Evolutionary conservation across 2,113 vertebrate genomes (phyloP).

Genomic region (Diphyllodes magnificus): DNA sequence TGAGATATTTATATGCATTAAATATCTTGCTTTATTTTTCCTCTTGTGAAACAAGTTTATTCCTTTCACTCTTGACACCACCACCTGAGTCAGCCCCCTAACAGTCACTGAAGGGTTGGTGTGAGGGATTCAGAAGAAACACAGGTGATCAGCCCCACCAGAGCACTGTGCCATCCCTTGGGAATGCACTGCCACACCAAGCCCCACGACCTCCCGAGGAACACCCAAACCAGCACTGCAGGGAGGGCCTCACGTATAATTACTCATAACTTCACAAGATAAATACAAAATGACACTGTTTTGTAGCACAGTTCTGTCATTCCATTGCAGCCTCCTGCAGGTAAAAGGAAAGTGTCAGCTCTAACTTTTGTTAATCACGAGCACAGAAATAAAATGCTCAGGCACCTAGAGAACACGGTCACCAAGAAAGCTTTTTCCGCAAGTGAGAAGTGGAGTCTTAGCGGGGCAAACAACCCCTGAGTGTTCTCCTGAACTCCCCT

Average conservation of each 20-base stretch:
- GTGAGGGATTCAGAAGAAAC: background rate
- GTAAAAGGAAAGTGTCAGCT: background rate
- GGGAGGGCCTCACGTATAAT: background rate
- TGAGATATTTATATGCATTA: background rate
- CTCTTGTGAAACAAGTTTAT: background rate
- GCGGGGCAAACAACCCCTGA: background rate
- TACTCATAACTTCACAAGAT: background rate
- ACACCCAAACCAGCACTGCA: background rate
- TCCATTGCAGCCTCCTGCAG: background rate
- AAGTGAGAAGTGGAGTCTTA: background rate
- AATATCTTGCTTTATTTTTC: background rate
- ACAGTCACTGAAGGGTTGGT: background rate
- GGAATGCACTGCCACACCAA: background rate
- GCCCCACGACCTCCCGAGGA: accelerated
- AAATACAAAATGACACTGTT: accelerated
- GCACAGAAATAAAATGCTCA: background rate
- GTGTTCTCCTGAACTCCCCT: background rate
- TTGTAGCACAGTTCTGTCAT: background rate
- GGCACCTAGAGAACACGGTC: background rate
- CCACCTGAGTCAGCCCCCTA: background rate
- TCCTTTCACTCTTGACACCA: background rate
- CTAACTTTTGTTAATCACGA: background rate
- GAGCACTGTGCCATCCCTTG: background rate
- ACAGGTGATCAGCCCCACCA: background rate
- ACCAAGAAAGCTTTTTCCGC: background rate